phyloP scores from a whole-genome alignment of 92 coral and sea anemone species.

The Anthopleura xanthogrammica region DNA sequence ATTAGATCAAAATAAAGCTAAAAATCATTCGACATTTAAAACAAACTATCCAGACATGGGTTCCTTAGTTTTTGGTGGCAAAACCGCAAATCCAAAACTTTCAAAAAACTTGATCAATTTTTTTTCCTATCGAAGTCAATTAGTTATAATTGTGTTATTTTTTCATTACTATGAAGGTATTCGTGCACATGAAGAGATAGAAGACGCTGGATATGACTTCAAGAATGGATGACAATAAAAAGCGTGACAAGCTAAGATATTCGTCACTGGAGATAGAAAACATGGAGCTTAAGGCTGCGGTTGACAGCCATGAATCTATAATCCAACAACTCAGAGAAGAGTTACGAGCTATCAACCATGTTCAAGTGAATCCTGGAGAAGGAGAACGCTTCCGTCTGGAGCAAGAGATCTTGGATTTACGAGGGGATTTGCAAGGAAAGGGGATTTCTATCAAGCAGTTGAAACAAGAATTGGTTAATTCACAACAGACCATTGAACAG shows the following conservation, averaged over 20 bases:
- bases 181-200: not conserved
- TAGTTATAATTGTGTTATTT: not conserved
- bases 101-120: not conserved
- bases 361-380: constrained; percentile 26
- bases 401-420: constrained; percentile 66
- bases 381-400: constrained; percentile 38
- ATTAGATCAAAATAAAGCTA: constrained; percentile 9
- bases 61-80: constrained; percentile 12
- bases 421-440: constrained; percentile 60
- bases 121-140: not conserved
- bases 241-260: constrained; percentile 10
- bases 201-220: constrained; percentile 2
- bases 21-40: not conserved
- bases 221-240: constrained; percentile 29
- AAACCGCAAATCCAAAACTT: constrained; percentile 19
- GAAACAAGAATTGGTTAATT: constrained; percentile 61
- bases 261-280: constrained; percentile 61
- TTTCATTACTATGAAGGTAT: constrained; percentile 2
- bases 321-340: constrained; percentile 63
- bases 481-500: constrained; percentile 69
- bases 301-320: constrained; percentile 59
- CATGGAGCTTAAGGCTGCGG: constrained; percentile 75
- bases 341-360: constrained; percentile 34
- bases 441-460: constrained; percentile 79
- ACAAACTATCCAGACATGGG: not conserved